Evolutionary conservation across 2,797 vertebrate genomes (phyloP).

Genomic region (Tapirus indicus): DNA sequence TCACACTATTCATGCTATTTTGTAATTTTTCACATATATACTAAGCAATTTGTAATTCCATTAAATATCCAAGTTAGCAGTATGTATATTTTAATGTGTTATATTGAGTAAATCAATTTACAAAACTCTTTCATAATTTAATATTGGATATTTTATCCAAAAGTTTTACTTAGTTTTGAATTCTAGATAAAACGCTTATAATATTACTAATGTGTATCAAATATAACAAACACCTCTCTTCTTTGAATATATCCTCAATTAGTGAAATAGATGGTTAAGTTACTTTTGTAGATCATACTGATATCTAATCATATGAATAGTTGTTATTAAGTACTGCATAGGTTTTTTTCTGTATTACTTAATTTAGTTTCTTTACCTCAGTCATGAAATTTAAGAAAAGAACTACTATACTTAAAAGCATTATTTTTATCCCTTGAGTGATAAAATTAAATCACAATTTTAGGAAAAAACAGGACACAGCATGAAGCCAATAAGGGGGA

Average conservation of each 20-base stretch:
- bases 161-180: neutral
- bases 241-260: neutral
- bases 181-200: neutral
- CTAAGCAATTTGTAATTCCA: neutral
- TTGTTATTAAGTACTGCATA: constrained; percentile 72
- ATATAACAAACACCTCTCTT: neutral
- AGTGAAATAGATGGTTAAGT: constrained; percentile 52
- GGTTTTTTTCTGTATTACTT: constrained; percentile 21
- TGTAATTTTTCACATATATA: neutral
- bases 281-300: constrained; percentile 46
- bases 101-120: neutral
- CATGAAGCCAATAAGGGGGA: constrained; percentile 65
- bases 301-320: neutral
- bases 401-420: constrained; percentile 69
- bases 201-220: neutral
- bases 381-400: constrained; percentile 63
- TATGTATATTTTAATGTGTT: neutral
- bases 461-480: constrained; percentile 69
- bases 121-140: neutral
- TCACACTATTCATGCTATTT: neutral
- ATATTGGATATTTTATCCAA: constrained; percentile 13
- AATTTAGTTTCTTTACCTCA: constrained; percentile 71
- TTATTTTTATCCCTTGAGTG: constrained; percentile 76
- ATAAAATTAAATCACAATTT: constrained; percentile 74
- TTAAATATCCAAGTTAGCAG: neutral